A percentile compares a stretch with the other conserved stretches of the same genome.
These are phyloP conservation scores for Alligator mississippiensis DNA, from an alignment of 2,113 vertebrate genomes.

Conservation along the genomic window DNA sequence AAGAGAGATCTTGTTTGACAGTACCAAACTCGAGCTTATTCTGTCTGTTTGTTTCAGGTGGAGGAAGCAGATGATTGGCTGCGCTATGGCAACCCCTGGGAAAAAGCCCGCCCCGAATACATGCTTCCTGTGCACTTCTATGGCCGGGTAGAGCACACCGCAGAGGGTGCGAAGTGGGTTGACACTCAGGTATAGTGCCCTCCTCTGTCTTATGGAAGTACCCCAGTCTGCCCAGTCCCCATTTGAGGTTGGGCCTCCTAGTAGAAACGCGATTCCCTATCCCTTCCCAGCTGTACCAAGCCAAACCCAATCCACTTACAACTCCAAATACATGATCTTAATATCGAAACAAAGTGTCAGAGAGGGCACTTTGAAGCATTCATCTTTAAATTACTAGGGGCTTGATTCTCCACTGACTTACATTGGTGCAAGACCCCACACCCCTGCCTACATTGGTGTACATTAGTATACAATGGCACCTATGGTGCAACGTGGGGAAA, in stretches of 20 bases:
- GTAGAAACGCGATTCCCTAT: background rate
- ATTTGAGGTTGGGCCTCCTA: background rate
- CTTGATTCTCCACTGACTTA: background rate
- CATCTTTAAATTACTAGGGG: background rate
- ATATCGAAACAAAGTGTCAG: background rate
- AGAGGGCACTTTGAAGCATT: background rate
- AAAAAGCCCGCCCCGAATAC: constrained; percentile 90
- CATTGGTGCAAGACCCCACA: background rate
- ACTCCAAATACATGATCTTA: fast-evolving
- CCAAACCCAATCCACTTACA: background rate
- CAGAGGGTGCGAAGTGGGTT: constrained; percentile 81
- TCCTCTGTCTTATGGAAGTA: background rate
- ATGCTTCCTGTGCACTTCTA: constrained; percentile 91
- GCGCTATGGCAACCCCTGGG: constrained; percentile 91
- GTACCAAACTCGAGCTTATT: fast-evolving
- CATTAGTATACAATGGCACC: too few relatives aligned
- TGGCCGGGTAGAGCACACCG: constrained; percentile 78
- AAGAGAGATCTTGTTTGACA: fast-evolving
- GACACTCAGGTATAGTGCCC: constrained; percentile 82
- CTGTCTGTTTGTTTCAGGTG: constrained; percentile 69
- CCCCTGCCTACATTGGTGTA: too few relatives aligned
- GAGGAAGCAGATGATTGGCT: constrained; percentile 93
- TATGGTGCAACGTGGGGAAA: background rate
- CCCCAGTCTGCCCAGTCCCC: background rate
- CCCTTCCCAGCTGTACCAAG: background rate